Percentiles rank a stretch among this genome's conserved stretches.
These are phyloP conservation scores for Troides aeacus DNA, from an alignment of 2,888 invertebrate genomes.

Conservation along the genomic window DNA sequence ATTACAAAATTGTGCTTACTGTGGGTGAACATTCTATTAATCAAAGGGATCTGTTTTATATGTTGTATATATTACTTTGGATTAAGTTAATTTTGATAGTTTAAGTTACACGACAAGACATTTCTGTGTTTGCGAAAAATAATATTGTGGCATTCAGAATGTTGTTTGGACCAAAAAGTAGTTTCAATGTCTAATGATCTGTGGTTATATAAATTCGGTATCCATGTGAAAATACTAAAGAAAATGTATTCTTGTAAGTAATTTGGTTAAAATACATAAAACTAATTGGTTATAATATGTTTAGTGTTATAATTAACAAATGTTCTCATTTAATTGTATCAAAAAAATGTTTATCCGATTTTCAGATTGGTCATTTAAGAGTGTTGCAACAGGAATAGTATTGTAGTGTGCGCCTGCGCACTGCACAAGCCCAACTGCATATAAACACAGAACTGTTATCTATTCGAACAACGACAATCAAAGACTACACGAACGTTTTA, in stretches of 20 bases:
- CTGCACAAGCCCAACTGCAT: conserved; percentile 15
- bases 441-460: conserved; percentile 36
- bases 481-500: conserved; percentile 56
- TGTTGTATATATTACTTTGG: conserved; percentile 34
- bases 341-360: conserved; percentile 37
- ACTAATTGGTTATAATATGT: conserved; percentile 9
- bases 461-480: conserved; percentile 70
- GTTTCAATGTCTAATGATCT: conserved; percentile 2
- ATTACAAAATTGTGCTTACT: conserved; percentile 26
- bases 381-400: conserved; percentile 72
- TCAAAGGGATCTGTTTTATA: conserved; percentile 31
- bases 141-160: conserved; percentile 15
- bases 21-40: conserved; percentile 23
- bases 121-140: not conserved
- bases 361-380: conserved; percentile 80
- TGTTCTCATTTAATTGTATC: conserved; percentile 17
- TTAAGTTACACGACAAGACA: conserved; percentile 23
- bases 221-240: conserved; percentile 6
- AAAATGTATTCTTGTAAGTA: conserved; percentile 3
- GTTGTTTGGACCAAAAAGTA: conserved; percentile 22
- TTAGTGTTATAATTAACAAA: not conserved
- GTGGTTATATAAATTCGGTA: not conserved
- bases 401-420: conserved; percentile 53
- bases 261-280: conserved; percentile 8
- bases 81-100: conserved; percentile 26